Evolutionary conservation across 64 coral and sea anemone species (phyloP), one percentile per base, ranked within the genome.

Genomic region (Actinia equina): DNA sequence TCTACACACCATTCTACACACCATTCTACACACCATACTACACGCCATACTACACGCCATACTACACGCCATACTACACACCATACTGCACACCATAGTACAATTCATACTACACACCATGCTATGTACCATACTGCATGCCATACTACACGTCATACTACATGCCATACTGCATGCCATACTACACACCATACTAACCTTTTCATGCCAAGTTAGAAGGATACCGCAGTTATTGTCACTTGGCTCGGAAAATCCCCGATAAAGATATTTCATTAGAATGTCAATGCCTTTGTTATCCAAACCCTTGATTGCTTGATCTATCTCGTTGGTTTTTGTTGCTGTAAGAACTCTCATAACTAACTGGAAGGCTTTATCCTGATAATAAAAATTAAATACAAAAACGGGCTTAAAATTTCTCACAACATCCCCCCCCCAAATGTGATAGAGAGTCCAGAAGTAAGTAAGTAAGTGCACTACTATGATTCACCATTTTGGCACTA

Each of bases 201-300:
- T 99, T 44, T 99, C 97, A 95, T 99, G 97, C 93, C 93, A 99
- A 43, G 88, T 82, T 0, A 99, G 91, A 3, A 99, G 77, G 63
- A 83, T 19, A 71, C 88, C 97, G 87, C 97, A 92, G 77, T 85
- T 88, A 49, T 92, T 95, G 20, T 99, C 97, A 18, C 82, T 83
- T 43, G 97, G 88, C 57, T 99, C 81, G 7, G 88, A 88, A 89
- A 99, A 99, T 13, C 97, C 97, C 81, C 93, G 80, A 53, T 99
- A 99, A 43, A 99, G 90, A 54, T 99, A 99, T 56, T 99, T 99
- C 97, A 99, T 99, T 43, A 99, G 83, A 30, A 99, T 88, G 88
- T 99, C 97, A 49, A 86, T 63, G n/a, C 92, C 93, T 63, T 49
- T 88, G 44, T 86, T 95, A 42, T 85, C 91, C 9, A 99, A 45